Base-by-base conservation (phyloP, 2,888 invertebrate genomes). In the Ennomos quercinarius region DNA sequence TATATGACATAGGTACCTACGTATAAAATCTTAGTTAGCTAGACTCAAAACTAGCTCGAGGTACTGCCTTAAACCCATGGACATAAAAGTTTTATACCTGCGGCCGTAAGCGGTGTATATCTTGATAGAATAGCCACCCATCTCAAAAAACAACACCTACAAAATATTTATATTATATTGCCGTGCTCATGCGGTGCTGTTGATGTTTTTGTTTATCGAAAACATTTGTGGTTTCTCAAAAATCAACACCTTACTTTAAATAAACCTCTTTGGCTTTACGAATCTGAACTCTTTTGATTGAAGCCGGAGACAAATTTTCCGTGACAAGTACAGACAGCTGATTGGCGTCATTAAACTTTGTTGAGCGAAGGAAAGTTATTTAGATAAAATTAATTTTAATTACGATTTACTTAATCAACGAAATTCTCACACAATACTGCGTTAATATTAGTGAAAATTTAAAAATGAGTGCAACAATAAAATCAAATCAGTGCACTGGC, bases 391-490 rank as follows among this genome's bases (percentile, higher is more conserved):
- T 46, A 17, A 11, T 41, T 46, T 51, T 35, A 17, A 11, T 44
- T 41, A 46, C 42, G 12, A 43, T 41, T 11, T 35, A 48, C 35
- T 41, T 17, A 9, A 10, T 9, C 17, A 44, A 13, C 12, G 6
- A 46, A 39, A 39, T 27, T 27, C 12, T 48, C 12, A 11, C 13
- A 17, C 6, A 50, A 35, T 17, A 46, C 5, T 40, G 55, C 44
- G 27, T 42, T 12, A 40, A 13, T 9, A 47, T 61, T 52, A n/a
- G 63, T 66, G 55, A 58, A 53, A 37, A 50, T 39, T 38, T 50
- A 56, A 61, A 74, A 67, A 84, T 84, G 83, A 70, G 56, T 73
- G 52, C 66, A 63, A 73, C 66, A 65, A 52, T 61, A 65, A 55
- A 66, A 58, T 57, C 55, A 10, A 40, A 48, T 48, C 57, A 68